Percentiles rank a stretch among this genome's conserved stretches.
Conservation (phyloP, 2,888 invertebrate species). For the Pterostichus madidus region DNA sequence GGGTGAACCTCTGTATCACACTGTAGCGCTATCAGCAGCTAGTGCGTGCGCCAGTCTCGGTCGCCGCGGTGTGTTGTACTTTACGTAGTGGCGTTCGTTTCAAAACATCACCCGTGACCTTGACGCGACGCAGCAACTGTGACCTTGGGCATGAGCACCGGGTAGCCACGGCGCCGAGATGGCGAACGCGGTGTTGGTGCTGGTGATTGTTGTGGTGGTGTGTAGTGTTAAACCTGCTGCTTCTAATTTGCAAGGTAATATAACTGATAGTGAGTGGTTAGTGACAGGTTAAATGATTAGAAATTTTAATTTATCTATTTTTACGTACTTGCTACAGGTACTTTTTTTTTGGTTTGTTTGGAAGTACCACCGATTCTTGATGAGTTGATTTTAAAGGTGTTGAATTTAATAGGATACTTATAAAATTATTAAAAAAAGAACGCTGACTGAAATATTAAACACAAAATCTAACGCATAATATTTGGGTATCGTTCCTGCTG, state of each 20-base stretch:
- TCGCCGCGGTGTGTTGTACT: neutral
- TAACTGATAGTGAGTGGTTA: neutral
- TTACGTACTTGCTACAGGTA: neutral
- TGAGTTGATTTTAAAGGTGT: too few species aligned
- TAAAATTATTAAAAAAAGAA: too few species aligned
- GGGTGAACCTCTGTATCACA: neutral
- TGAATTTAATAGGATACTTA: too few species aligned
- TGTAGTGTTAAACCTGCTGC: slow-evolving; percentile 4
- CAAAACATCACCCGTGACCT: neutral
- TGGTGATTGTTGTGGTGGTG: slow-evolving; percentile 23
- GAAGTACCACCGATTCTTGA: too few species aligned
- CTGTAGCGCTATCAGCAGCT: neutral
- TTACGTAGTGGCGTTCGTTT: neutral
- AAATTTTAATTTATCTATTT: too few species aligned
- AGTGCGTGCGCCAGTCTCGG: neutral
- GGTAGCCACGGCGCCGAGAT: slow-evolving; percentile 1
- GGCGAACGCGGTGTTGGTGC: slow-evolving; percentile 5
- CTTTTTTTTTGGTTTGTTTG: too few species aligned
- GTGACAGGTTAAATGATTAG: too few species aligned
- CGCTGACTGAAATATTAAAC: too few species aligned
- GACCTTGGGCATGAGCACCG: slow-evolving; percentile 35
- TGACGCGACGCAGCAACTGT: neutral
- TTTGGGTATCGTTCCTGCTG: too few species aligned
- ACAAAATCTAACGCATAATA: too few species aligned
- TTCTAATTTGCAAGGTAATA: slow-evolving; percentile 15